Percentiles rank a stretch among this genome's conserved stretches.
phyloP scores from a whole-genome alignment of 2,888 invertebrate species.

The Caenorhabditis sinica region DNA sequence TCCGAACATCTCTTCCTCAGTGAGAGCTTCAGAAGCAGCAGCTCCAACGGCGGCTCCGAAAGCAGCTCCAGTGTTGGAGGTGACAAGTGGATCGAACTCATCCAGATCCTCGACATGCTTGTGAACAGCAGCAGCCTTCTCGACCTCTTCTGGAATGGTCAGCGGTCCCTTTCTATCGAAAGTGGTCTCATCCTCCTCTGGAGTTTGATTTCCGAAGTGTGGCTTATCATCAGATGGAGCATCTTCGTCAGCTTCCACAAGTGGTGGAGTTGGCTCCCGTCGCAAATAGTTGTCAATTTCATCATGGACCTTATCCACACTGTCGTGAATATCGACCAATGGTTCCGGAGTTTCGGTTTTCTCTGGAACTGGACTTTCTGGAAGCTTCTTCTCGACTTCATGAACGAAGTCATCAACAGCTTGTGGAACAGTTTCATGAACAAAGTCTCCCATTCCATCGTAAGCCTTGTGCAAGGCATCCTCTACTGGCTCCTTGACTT shows the following conservation, averaged over 20 bases:
- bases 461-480: conserved; percentile 52
- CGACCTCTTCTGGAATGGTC: conserved; percentile 76
- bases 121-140: conserved; percentile 62
- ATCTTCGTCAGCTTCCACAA: conserved; percentile 46
- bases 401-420: conserved; percentile 40
- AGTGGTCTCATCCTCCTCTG: conserved; percentile 70
- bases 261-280: conserved; percentile 59
- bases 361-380: conserved; percentile 47
- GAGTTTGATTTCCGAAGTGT: conserved; percentile 73
- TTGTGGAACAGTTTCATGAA: conserved; percentile 57
- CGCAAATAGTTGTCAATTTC: conserved; percentile 63
- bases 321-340: conserved; percentile 44
- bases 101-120: conserved; percentile 22
- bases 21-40: conserved; percentile 44
- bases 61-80: conserved; percentile 42
- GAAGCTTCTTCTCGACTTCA: conserved; percentile 31
- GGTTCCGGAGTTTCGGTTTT: conserved; percentile 38
- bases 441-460: conserved; percentile 61
- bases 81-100: conserved; percentile 49
- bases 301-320: conserved; percentile 62
- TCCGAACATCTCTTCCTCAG: conserved; percentile 64
- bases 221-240: conserved; percentile 59
- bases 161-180: conserved; percentile 74
- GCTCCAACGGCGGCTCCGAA: conserved; percentile 45
- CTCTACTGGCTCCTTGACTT: conserved; percentile 38